Base-by-base conservation (phyloP, 2,797 vertebrate genomes). In the Cossypha caffra region DNA sequence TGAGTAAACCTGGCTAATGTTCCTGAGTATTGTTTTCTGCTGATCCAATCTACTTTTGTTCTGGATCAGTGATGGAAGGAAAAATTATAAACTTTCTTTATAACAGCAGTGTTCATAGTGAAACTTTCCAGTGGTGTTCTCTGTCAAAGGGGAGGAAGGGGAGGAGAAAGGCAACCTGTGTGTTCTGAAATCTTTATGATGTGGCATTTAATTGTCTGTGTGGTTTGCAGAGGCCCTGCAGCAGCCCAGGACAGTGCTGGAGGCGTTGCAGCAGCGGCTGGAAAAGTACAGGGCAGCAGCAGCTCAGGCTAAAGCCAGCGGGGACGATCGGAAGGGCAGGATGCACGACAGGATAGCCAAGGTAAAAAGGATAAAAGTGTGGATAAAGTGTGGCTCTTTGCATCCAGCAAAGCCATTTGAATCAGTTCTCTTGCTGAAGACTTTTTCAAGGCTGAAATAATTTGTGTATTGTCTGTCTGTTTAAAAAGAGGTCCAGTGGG, bases 321-420 rank as follows among this genome's bases (percentile, higher is more conserved):
- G 99, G 17, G 98, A 99, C 7, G 98, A 99, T 13, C 98, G 99
- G 82, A 99, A 99, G 95, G 98, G 99, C 82, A 98, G 99, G 64
- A 99, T 99, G 99, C 99, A 99, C 1, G 99, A 99, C 51, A 99
- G 99, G 61, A 99, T 99, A 48, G 99, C 98, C 85, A 99, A 99
- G 99, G 99, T 99, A 95, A 51, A 26, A 24, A n/a, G n/a, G n/a
- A n/a, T n/a, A n/a, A n/a, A n/a, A n/a, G n/a, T n/a, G n/a, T n/a
- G n/a, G n/a, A 3, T 2, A 0, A 13, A 20, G 16, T 1, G 12
- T 8, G 18, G 18, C 57, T 71, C 47, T 25, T n/a, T 37, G 42
- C 40, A 35, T 33, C 48, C 69, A 62, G 25, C 76, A 93, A 19
- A 81, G 23, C 64, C 21, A 6, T 67, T 63, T 24, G 21, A 50